Percentiles rank a stretch among this genome's conserved stretches.
Evolutionary conservation across 2,888 invertebrate genomes (phyloP).

Genomic region (Lasius fuliginosus): DNA sequence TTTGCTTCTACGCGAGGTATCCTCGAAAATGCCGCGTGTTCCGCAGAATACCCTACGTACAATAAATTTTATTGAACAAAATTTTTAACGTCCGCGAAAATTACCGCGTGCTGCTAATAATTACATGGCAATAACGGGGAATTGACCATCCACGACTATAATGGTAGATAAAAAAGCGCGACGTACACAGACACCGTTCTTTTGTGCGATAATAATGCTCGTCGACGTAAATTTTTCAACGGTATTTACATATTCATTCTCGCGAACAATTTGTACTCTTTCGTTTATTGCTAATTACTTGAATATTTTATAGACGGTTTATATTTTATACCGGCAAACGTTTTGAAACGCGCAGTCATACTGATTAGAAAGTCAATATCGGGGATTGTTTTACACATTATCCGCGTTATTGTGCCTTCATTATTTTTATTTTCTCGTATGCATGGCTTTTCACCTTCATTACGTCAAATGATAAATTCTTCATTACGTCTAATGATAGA

Average conservation of each 20-base stretch:
- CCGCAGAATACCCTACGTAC: not conserved
- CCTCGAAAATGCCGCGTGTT: not conserved
- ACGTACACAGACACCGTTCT: conserved; percentile 45
- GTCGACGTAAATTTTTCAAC: conserved; percentile 57
- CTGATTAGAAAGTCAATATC: conserved; percentile 67
- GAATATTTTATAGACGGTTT: conserved; percentile 61
- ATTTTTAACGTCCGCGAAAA: conserved; percentile 29
- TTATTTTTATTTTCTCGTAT: conserved; percentile 15
- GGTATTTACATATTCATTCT: conserved; percentile 62
- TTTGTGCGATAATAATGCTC: conserved; percentile 49
- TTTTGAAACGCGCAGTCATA: conserved; percentile 31
- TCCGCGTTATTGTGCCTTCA: conserved; percentile 8
- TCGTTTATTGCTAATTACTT: conserved; percentile 52
- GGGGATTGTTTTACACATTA: conserved; percentile 50
- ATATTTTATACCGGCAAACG: conserved; percentile 64
- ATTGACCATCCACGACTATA: conserved; percentile 33
- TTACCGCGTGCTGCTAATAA: conserved; percentile 33
- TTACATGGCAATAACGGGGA: conserved; percentile 35
- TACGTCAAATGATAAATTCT: not conserved
- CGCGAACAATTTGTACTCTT: conserved; percentile 39
- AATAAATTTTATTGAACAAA: conserved; percentile 21
- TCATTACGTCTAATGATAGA: not conserved
- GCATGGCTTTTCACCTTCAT: not conserved
- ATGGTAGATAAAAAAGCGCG: conserved; percentile 40
- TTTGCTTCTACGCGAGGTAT: conserved; percentile 25